A percentile compares a stretch with the other conserved stretches of the same genome.
These are phyloP conservation scores for Notospermus geniculatus DNA, from an alignment of 1,140 invertebrate species.

Conservation along the genomic window DNA sequence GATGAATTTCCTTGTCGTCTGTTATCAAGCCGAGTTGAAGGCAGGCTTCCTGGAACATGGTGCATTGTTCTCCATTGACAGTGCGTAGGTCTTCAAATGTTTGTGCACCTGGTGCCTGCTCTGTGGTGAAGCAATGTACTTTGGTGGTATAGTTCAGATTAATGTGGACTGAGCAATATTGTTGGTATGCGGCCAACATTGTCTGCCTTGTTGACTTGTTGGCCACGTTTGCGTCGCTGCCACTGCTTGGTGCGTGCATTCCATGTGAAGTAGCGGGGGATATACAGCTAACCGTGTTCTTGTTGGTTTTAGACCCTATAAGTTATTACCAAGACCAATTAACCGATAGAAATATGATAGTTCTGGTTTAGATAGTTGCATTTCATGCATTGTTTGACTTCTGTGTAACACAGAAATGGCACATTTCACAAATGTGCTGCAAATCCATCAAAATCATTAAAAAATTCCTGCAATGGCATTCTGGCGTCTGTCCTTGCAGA, in stretches of 20 bases:
- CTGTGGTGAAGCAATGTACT: too few relatives aligned
- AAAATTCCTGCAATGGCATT: too few relatives aligned
- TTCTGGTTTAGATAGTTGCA: too few relatives aligned
- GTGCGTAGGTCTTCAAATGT: not conserved
- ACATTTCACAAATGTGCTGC: too few relatives aligned
- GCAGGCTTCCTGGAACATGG: not conserved
- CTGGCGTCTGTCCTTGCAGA: too few relatives aligned
- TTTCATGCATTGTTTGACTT: too few relatives aligned
- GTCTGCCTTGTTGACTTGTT: not conserved
- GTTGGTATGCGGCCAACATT: not conserved
- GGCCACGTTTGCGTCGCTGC: not conserved
- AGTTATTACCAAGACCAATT: too few relatives aligned
- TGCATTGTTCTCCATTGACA: not conserved
- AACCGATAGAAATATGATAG: not conserved
- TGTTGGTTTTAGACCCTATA: too few relatives aligned
- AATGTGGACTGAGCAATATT: not conserved
- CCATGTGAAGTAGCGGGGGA: not conserved
- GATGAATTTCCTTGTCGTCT: not conserved
- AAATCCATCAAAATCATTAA: too few relatives aligned
- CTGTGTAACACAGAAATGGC: too few relatives aligned
- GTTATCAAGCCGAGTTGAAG: not conserved
- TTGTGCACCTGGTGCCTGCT: too few relatives aligned
- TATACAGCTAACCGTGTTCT: too few relatives aligned
- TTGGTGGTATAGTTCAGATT: conserved; percentile 1
- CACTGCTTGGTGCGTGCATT: not conserved